Conservation (phyloP, 2,113 vertebrate genomes). For the Pygoscelis adeliae region DNA sequence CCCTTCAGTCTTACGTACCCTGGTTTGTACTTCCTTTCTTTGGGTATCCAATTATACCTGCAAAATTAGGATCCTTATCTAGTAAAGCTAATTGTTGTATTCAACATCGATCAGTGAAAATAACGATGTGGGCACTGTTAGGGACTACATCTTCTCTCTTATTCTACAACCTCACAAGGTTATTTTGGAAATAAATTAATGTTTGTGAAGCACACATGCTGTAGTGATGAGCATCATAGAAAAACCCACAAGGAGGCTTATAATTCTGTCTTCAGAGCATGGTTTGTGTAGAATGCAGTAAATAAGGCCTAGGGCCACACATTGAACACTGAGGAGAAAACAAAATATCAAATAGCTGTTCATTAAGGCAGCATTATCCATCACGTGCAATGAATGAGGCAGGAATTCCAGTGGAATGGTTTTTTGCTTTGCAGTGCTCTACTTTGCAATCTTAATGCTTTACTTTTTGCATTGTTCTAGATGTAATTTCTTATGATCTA, state of each 20-base stretch:
- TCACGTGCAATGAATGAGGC: not conserved
- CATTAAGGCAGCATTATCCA: conserved; percentile 16
- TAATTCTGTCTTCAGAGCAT: conserved; percentile 8
- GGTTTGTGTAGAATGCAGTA: conserved; percentile 18
- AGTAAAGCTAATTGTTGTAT: conserved; percentile 52
- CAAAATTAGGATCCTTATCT: conserved; percentile 61
- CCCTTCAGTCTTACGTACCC: not conserved
- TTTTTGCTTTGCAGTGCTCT: not conserved
- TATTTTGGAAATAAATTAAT: conserved; percentile 44
- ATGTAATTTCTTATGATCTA: not conserved
- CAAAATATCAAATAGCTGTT: conserved; percentile 39
- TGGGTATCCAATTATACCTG: conserved; percentile 44
- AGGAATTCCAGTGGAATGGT: not conserved
- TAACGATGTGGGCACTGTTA: not conserved
- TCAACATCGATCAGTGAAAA: conserved; percentile 24
- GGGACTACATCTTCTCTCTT: not conserved
- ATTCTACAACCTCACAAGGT: conserved; percentile 27
- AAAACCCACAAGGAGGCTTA: conserved; percentile 3
- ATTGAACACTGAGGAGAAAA: not conserved
- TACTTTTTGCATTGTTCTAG: not conserved
- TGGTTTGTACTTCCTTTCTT: conserved; percentile 8
- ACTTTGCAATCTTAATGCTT: not conserved
- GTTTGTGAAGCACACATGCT: not conserved
- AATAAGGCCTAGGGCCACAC: conserved; percentile 29
- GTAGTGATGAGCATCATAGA: not conserved